Evolutionary conservation across 2,113 vertebrate genomes (phyloP).

Genomic region (Machaerirhynchus nigripectus): DNA sequence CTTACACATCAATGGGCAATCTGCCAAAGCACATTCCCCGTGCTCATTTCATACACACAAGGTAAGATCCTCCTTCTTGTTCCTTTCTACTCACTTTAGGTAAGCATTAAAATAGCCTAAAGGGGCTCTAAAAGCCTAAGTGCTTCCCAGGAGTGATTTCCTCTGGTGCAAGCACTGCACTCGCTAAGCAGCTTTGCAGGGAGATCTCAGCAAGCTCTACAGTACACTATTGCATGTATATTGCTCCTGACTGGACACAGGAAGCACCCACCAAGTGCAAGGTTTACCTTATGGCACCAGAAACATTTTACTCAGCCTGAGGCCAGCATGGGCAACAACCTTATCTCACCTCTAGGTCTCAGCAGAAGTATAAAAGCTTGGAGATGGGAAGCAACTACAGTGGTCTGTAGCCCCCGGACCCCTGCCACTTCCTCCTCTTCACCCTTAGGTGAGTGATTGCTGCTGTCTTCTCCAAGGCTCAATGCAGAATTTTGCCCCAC

Average conservation of each 20-base stretch:
- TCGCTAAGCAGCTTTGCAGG: background rate
- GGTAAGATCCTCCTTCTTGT: background rate
- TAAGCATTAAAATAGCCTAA: conserved; percentile 6
- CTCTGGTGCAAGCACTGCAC: background rate
- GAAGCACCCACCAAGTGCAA: background rate
- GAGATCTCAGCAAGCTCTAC: background rate
- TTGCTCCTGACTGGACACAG: background rate
- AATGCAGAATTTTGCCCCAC: background rate
- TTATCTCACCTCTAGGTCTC: background rate
- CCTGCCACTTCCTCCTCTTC: background rate
- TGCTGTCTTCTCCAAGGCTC: background rate
- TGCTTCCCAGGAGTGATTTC: background rate
- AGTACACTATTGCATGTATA: rapidly evolving
- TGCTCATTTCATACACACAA: background rate
- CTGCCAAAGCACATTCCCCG: background rate
- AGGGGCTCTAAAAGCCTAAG: background rate
- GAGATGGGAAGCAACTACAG: background rate
- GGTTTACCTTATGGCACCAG: background rate
- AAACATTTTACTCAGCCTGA: background rate
- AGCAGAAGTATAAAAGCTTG: background rate
- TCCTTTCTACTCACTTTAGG: background rate
- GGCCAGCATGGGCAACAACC: background rate
- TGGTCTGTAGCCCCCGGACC: rapidly evolving
- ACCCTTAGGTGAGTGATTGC: rapidly evolving
- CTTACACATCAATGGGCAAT: background rate